Base-by-base conservation (phyloP, 2,113 vertebrate genomes). In the Caracal caracal region DNA sequence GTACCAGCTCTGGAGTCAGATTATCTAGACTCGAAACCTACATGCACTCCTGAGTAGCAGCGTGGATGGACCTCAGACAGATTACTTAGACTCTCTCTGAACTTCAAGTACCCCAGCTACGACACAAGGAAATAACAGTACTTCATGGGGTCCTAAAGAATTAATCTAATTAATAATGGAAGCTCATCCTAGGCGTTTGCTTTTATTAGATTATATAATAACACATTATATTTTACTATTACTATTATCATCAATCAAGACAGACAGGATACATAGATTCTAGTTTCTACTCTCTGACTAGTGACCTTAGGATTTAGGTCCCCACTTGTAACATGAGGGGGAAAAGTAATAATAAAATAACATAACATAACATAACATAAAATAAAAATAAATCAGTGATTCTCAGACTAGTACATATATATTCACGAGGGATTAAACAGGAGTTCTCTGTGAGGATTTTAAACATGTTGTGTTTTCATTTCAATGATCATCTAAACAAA, bases 401-500 rank as follows among this genome's bases (percentile, higher is more conserved):
- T 89, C 68, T 86, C 83, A 94, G 85, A 87, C 17, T 75, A 59
- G 35, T 65, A 59, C 19, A 65, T 22, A 49, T 22, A 49, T 28
- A 66, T 47, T 88, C 59, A n/a, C 33, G 16, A 88, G n/a, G 13
- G 37, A 24, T 88, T 81, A 47, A 15, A 71, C 15, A 30, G 68
- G 47, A 76, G 56, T 80, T 91, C 43, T 61, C 47, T 47, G 61
- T 33, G 37, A 95, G 26, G 15, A 80, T 68, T 83, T 94, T 49
- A 78, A 94, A 66, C 26, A 93, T 35, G 65, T 30, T 61, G 3
- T 73, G 43, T 91, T 94, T 88, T 82, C 66, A 91, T 63, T 73
- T 91, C 37, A 75, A 17, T 33, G 40, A 26, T 75, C 49, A 86
- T 53, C 51, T 82, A 91, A 85, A 95, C 63, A 95, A 89, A 94